Conservation (phyloP, 2,888 invertebrate genomes). For the Amiota minor region DNA sequence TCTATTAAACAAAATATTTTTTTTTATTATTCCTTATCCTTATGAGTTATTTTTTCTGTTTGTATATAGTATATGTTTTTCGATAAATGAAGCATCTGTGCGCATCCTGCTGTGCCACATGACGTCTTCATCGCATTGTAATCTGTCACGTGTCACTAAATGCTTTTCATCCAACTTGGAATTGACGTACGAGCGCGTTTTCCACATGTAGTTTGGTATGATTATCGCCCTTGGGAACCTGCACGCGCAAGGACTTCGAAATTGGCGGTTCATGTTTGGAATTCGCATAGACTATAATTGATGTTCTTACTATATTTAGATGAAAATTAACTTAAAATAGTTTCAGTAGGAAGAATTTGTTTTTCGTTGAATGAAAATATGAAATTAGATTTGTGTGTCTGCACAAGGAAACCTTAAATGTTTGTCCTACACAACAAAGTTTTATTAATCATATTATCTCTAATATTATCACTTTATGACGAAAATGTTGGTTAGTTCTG, state of each 20-base stretch:
- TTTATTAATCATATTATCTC: too few relatives aligned
- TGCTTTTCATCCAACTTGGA: neutral
- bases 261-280: neutral
- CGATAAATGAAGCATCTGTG: neutral
- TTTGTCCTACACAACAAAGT: too few relatives aligned
- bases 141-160: constrained; percentile 54
- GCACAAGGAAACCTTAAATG: neutral
- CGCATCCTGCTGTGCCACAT: neutral
- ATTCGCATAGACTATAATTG: neutral
- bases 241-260: neutral
- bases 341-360: neutral
- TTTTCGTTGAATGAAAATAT: neutral
- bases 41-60: constrained; percentile 22
- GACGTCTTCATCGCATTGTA: neutral
- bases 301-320: neutral
- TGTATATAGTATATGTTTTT: neutral
- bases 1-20: constrained; percentile 10
- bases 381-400: neutral
- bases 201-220: neutral
- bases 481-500: too few relatives aligned
- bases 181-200: neutral
- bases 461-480: too few relatives aligned
- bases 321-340: neutral
- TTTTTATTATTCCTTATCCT: constrained; percentile 24
- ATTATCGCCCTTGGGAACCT: neutral